A percentile compares a stretch with the other conserved stretches of the same genome.
These are phyloP conservation scores for Merodon equestris DNA, from an alignment of 2,888 invertebrate genomes.

Conservation along the genomic window DNA sequence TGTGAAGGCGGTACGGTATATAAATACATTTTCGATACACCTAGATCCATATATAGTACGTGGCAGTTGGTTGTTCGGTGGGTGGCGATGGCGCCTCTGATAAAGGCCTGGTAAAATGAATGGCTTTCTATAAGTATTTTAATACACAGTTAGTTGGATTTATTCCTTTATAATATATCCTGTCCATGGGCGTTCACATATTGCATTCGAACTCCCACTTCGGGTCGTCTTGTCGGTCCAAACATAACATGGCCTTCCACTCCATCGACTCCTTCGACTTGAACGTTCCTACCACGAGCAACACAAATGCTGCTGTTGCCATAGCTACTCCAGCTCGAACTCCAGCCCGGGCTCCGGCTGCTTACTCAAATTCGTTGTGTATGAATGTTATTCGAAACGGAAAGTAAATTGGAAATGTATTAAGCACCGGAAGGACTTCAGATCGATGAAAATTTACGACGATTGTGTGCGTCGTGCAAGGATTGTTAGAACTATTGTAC, in stretches of 20 bases:
- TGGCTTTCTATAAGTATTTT: slow-evolving; percentile 68
- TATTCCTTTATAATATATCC: slow-evolving; percentile 69
- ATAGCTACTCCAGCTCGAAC: no score
- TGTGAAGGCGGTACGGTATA: slow-evolving; percentile 1
- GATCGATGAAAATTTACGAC: slow-evolving; percentile 67
- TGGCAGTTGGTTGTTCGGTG: background rate
- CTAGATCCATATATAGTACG: no score
- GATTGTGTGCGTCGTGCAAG: slow-evolving; percentile 50
- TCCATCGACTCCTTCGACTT: background rate
- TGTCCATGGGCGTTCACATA: slow-evolving; percentile 68
- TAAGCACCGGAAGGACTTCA: slow-evolving; percentile 76
- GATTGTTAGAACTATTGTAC: slow-evolving; percentile 35
- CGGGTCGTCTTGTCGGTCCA: slow-evolving; percentile 30
- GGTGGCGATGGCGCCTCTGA: slow-evolving; percentile 49
- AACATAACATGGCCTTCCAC: slow-evolving; percentile 35
- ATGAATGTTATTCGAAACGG: slow-evolving; percentile 71
- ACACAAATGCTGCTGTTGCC: slow-evolving; percentile 53
- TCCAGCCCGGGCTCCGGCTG: no score
- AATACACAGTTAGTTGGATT: slow-evolving; percentile 68
- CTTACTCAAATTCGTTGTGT: slow-evolving; percentile 60
- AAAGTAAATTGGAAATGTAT: slow-evolving; percentile 77
- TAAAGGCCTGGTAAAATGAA: slow-evolving; percentile 60
- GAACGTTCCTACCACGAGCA: slow-evolving; percentile 24
- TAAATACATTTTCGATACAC: background rate
- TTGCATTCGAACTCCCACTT: slow-evolving; percentile 47